phyloP scores from a whole-genome alignment of 2,888 invertebrate genomes.

The Caenorhabditis sp. region DNA sequence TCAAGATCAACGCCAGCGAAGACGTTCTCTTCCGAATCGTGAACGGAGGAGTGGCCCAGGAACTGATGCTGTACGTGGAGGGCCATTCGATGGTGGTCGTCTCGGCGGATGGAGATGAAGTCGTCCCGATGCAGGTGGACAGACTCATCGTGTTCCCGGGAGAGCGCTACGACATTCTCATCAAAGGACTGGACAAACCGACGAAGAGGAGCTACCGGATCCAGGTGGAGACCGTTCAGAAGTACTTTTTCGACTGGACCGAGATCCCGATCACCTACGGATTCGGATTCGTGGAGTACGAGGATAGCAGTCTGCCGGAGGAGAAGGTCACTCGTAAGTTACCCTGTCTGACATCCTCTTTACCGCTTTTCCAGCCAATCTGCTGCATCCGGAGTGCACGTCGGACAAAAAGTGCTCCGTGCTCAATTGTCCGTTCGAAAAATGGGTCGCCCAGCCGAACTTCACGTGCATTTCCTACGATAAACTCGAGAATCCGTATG shows the following conservation, averaged over 20 bases:
- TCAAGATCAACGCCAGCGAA: constrained; percentile 62
- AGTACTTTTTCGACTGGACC: constrained; percentile 66
- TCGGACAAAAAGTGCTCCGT: constrained; percentile 57
- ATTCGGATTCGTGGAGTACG: constrained; percentile 72
- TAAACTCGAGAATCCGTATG: constrained; percentile 53
- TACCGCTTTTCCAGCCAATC: constrained; percentile 68
- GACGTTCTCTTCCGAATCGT: constrained; percentile 70
- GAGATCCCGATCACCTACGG: constrained; percentile 65
- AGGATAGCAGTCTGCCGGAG: constrained; percentile 43
- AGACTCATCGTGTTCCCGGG: constrained; percentile 75
- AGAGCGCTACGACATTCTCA: constrained; percentile 76
- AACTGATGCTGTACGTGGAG: constrained; percentile 72
- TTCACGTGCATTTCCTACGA: constrained; percentile 69
- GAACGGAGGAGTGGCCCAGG: constrained; percentile 75
- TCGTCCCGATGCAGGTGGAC: constrained; percentile 68
- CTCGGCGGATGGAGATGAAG: constrained; percentile 74
- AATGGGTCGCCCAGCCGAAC: constrained; percentile 59
- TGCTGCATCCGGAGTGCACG: constrained; percentile 66
- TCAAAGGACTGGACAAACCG: constrained; percentile 64
- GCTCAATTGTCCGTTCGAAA: constrained; percentile 72
- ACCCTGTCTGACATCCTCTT: no score
- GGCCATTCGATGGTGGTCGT: constrained; percentile 72
- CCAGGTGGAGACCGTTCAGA: constrained; percentile 59
- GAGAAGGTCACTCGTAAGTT: constrained; percentile 52
- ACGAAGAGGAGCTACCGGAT: constrained; percentile 62